Base-by-base conservation (phyloP, 2,888 invertebrate species). In the Alcis repandata region DNA sequence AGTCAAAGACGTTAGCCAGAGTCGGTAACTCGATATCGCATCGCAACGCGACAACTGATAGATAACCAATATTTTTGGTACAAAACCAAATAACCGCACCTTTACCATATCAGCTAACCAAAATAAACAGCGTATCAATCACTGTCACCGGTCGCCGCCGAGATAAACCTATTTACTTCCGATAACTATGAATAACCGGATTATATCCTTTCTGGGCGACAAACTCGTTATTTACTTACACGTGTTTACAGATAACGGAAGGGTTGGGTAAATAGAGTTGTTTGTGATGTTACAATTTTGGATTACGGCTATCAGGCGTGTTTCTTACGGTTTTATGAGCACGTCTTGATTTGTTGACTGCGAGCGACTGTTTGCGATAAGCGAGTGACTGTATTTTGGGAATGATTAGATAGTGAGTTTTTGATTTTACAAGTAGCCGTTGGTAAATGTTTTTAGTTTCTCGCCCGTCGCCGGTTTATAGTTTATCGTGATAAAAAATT, bases 151-250 rank as follows among this genome's bases (percentile, higher is more conserved):
- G 68, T 57, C 43, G 63, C 74, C 68, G 67, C 67, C 66, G 48
- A 67, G 74, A 76, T 75, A 74, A 69, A 73, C 63, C 72, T 79
- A 70, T 85, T 88, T 85, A 71, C 67, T 67, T 60, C 58, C 74
- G 89, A 88, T 89, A 90, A 79, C 75, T 77, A 78, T 88, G 82
- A 88, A 88, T 86, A 84, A 80, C 76, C 72, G 90, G 90, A 90
- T 90, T 90, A 90, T 88, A 80, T 84, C 83, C 80, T 79, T 84
- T 87, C 77, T 83, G 78, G 72, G 66, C 73, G 73, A 70, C 71
- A 66, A 75, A 64, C 72, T 69, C 73, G 60, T 68, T 88, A 76
- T 89, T 89, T 88, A 78, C 84, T 80, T 82, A 90, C 90, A 90
- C 90, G 86, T 90, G 90, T 90, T 65, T 57, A 17, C 32, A 27